Evolutionary conservation across 2,888 invertebrate genomes (phyloP), one percentile per base, ranked within the genome.

Genomic region (Trissolcus japonicus): DNA sequence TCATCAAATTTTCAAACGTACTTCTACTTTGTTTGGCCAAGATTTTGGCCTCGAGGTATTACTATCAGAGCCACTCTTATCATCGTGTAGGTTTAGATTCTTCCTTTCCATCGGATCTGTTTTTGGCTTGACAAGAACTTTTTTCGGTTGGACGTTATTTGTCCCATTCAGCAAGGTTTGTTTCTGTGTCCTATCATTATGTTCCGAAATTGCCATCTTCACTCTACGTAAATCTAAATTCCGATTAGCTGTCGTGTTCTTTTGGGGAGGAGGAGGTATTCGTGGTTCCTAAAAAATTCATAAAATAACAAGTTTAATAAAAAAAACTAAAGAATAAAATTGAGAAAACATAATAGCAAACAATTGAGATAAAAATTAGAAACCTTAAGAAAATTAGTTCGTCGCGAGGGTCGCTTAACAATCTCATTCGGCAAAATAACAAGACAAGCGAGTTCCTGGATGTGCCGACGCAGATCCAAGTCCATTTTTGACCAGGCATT

Each of bases 401-500:
- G 88, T 69, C 83, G 86, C 17, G 82, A 89, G 6, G 85, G 84
- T 55, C 86, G 84, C 62, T 86, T 88, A 83, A 89, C 21, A 89
- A 84, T 21, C 88, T 89, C 85, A 85, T 90, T 63, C 6, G 90
- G 90, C 35, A 89, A 81, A 74, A 90, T 88, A 14, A 90, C 90
- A 0, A 92, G 89, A 40, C 92, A 91, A 2, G 93, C 93, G 46
- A 93, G 86, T 62, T 93, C 92, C 84, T 93, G 93, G 63, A 94
- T 93, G 81, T 92, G 91, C 76, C 92, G 91, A 71, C 93, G 91
- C 59, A 93, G 85, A 60, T 91, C 91, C 66, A 91, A 86, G 73
- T 93, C 93, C 91, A 94, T 91, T 82, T 92, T 91, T 48, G 92
- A 89, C 93, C 93, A 94, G 0, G 93, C 91, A 6, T 92, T 91